These are phyloP conservation scores for Nerophis ophidion DNA, from an alignment of 2,113 vertebrate genomes.

Conservation along the genomic window DNA sequence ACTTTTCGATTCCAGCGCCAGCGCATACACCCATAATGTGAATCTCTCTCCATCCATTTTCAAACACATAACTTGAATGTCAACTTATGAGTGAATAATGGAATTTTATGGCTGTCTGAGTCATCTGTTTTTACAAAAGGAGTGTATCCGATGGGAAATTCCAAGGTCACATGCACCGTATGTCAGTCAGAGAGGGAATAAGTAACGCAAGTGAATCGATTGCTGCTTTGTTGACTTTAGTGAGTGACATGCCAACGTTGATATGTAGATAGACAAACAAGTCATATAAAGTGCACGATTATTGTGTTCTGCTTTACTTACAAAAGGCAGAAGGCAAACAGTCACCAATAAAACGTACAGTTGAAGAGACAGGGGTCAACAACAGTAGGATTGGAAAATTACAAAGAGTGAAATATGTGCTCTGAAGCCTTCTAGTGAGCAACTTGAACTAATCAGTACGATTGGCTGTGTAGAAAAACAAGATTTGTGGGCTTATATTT, in stretches of 20 bases:
- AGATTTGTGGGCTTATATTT: conserved; percentile 13
- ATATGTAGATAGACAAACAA: neutral
- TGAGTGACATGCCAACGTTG: neutral
- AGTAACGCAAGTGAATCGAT: neutral
- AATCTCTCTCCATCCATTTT: neutral
- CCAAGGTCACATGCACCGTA: neutral
- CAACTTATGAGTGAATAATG: no score
- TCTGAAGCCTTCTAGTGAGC: neutral
- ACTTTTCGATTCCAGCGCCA: no score
- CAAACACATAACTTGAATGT: neutral
- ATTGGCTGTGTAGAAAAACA: neutral
- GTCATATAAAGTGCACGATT: neutral
- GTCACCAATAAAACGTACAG: neutral
- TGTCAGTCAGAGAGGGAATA: neutral
- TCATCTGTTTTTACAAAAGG: neutral
- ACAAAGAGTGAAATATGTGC: neutral
- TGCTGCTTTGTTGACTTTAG: neutral
- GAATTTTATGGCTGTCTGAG: no score
- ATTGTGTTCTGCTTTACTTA: neutral
- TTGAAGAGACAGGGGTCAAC: neutral
- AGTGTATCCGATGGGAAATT: neutral
- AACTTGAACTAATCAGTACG: conserved; percentile 14
- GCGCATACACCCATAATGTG: neutral
- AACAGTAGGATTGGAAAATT: neutral
- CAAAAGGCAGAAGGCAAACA: neutral